Percentiles rank a stretch among this genome's conserved stretches.
These are phyloP conservation scores for Lordiphosa fenestrarum DNA, from an alignment of 2,888 invertebrate genomes.

Conservation along the genomic window DNA sequence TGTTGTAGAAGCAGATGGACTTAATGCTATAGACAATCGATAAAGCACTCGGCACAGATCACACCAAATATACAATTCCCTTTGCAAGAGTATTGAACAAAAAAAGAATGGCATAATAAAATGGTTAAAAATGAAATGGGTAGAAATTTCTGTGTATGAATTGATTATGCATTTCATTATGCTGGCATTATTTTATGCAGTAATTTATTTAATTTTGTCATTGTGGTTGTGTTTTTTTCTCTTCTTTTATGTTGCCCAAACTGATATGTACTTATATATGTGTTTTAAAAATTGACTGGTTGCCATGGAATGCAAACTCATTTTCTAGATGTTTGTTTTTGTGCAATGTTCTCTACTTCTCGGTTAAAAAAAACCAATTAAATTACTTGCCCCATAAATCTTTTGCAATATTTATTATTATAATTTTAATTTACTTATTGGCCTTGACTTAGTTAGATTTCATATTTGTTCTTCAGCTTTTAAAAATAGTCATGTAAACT, in stretches of 20 bases:
- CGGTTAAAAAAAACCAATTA: constrained; percentile 60
- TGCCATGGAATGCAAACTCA: constrained; percentile 35
- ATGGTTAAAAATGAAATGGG: background rate
- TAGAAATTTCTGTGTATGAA: constrained; percentile 28
- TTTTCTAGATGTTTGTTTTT: constrained; percentile 31
- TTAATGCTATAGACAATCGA: too few species aligned
- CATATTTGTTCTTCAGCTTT: constrained; percentile 42
- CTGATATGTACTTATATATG: constrained; percentile 72
- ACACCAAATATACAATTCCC: too few species aligned
- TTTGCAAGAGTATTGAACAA: too few species aligned
- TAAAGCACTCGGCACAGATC: too few species aligned
- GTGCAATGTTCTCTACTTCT: constrained; percentile 63
- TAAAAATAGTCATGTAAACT: constrained; percentile 60
- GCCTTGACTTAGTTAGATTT: constrained; percentile 50
- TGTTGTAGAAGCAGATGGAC: too few species aligned
- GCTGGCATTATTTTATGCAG: constrained; percentile 32
- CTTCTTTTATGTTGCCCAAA: constrained; percentile 40
- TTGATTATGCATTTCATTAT: constrained; percentile 55
- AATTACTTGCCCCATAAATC: constrained; percentile 59
- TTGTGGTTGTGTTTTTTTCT: constrained; percentile 15
- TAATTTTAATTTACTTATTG: constrained; percentile 54
- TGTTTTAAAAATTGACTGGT: constrained; percentile 51
- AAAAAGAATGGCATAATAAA: background rate
- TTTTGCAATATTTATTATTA: constrained; percentile 30
- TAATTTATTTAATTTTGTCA: constrained; percentile 17